These are phyloP conservation scores for Tragelaphus imberbis DNA, from an alignment of 2,113 vertebrate genomes.

Conservation along the genomic window DNA sequence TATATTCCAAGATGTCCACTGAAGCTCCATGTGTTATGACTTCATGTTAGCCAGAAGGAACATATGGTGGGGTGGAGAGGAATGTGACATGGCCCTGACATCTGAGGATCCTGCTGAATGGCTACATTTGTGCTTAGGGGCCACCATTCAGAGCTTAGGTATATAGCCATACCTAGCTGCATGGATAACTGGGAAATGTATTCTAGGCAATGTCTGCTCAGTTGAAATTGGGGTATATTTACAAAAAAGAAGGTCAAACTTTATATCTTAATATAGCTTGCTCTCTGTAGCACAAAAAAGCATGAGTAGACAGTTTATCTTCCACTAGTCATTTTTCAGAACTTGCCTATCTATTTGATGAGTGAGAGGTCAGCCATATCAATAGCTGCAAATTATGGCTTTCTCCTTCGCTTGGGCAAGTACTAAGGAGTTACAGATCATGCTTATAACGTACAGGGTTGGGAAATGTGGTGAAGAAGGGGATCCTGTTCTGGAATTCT, in stretches of 20 bases:
- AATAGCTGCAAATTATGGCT: not conserved
- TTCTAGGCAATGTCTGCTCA: not conserved
- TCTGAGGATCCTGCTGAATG: not conserved
- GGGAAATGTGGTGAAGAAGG: not conserved
- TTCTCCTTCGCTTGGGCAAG: not conserved
- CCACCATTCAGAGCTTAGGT: not conserved
- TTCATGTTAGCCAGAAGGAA: not conserved
- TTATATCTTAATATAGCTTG: not conserved
- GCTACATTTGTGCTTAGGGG: not conserved
- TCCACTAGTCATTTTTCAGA: not conserved
- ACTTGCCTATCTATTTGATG: not conserved
- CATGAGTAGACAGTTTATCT: not conserved
- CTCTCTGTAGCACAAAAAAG: not conserved
- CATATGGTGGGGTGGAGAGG: not conserved
- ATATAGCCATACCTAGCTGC: not conserved
- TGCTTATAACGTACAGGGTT: accelerated
- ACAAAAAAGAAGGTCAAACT: not conserved
- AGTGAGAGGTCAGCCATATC: not conserved
- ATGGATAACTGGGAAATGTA: not conserved
- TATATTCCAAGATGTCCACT: too few relatives aligned
- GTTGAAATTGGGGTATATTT: not conserved
- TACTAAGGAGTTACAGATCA: not conserved
- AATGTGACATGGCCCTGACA: not conserved
- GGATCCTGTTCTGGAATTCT: not conserved
- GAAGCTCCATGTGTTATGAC: too few relatives aligned